A percentile compares a stretch with the other conserved stretches of the same genome.
phyloP scores from a whole-genome alignment of 2,888 invertebrate species.

The Zaprionus bogoriensis region DNA sequence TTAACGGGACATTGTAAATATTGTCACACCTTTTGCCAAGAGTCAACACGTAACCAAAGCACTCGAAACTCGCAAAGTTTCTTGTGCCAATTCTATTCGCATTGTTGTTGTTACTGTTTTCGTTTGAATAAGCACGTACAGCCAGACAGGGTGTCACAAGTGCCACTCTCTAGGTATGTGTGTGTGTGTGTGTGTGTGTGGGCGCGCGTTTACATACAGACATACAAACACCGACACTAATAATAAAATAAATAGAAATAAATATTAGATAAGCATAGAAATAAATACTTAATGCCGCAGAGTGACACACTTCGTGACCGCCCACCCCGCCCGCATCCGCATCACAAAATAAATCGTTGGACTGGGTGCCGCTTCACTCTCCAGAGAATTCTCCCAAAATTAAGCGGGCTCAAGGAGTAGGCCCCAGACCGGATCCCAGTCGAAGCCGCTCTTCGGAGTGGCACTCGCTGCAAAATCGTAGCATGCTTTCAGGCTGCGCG shows the following conservation, averaged over 20 bases:
- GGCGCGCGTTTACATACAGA: too few species aligned
- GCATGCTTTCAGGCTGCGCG: too few species aligned
- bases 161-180: not conserved
- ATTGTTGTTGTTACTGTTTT: not conserved
- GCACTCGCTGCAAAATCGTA: too few species aligned
- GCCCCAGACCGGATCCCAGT: too few species aligned
- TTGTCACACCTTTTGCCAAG: slow-evolving; percentile 60
- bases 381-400: not conserved
- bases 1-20: slow-evolving; percentile 61
- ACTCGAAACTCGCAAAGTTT: slow-evolving; percentile 38
- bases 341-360: not conserved
- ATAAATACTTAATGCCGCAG: not conserved
- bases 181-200: not conserved
- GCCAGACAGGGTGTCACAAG: not conserved
- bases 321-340: not conserved
- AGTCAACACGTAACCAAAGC: slow-evolving; percentile 47
- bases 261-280: not conserved
- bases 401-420: not conserved
- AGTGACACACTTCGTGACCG: not conserved
- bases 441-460: not conserved
- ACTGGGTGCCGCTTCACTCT: not conserved
- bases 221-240: not conserved
- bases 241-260: not conserved
- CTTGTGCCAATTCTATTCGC: not conserved
- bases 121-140: not conserved